Conservation (phyloP, 2,888 invertebrate species). For the Altica lythri region DNA sequence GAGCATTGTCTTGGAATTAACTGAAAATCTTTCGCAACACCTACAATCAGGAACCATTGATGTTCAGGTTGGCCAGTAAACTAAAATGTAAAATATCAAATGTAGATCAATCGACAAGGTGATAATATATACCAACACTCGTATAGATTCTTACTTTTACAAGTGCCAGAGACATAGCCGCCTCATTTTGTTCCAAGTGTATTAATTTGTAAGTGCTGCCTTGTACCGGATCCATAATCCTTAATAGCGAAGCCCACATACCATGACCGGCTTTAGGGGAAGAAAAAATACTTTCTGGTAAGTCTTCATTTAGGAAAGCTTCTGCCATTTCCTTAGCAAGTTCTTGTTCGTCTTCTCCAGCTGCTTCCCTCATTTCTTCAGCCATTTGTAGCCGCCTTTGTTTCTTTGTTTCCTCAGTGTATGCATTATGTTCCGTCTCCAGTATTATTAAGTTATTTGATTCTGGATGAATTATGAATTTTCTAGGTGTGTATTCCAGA, state of each 20-base stretch:
- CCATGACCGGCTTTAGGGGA: slow-evolving; percentile 95
- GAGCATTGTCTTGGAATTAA: slow-evolving; percentile 84
- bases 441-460: slow-evolving; percentile 88
- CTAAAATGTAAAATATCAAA: slow-evolving; percentile 15
- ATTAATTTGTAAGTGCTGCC: slow-evolving; percentile 70
- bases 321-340: slow-evolving; percentile 97
- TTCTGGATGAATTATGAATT: slow-evolving; percentile 91
- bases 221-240: slow-evolving; percentile 83
- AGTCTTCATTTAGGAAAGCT: slow-evolving; percentile 90
- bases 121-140: too few species aligned
- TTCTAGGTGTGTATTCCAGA: slow-evolving; percentile 93
- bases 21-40: slow-evolving; percentile 75
- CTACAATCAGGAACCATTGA: slow-evolving; percentile 73
- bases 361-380: slow-evolving; percentile 97
- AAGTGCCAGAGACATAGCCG: slow-evolving; percentile 86
- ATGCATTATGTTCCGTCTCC: slow-evolving; percentile 98
- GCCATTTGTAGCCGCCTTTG: slow-evolving; percentile 94
- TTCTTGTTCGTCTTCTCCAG: slow-evolving; percentile 93
- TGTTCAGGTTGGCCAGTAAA: slow-evolving; percentile 56
- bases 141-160: slow-evolving; percentile 47
- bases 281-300: slow-evolving; percentile 93
- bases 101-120: too few species aligned
- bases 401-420: slow-evolving; percentile 95
- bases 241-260: slow-evolving; percentile 93
- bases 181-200: slow-evolving; percentile 93